phyloP scores from a whole-genome alignment of 2,113 vertebrate species.

The Anoplopoma fimbria region DNA sequence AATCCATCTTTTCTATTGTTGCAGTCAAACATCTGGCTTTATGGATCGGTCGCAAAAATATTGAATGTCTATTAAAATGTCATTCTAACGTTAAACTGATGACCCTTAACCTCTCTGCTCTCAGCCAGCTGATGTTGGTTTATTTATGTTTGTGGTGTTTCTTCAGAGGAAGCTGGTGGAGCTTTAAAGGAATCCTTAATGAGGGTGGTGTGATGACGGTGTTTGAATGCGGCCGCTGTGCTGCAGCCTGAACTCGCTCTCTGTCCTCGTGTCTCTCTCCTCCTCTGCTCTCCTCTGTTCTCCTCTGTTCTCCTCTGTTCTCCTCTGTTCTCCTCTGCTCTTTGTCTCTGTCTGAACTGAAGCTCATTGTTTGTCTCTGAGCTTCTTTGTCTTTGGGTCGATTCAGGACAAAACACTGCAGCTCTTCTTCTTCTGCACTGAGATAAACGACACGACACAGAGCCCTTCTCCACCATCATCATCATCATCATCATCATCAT shows the following conservation, averaged over 20 bases:
- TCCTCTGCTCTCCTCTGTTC: not conserved
- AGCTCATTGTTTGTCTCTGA: slow-evolving; percentile 40
- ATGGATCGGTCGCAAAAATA: no score
- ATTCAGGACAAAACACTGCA: slow-evolving; percentile 17
- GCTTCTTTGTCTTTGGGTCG: slow-evolving; percentile 6
- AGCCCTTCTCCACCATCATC: slow-evolving; percentile 1
- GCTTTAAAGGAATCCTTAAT: not conserved
- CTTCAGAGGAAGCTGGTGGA: not conserved
- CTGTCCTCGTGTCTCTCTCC: not conserved
- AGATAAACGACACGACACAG: slow-evolving; percentile 31
- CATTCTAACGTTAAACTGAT: not conserved
- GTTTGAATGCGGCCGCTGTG: slow-evolving; percentile 5
- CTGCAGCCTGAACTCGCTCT: not conserved
- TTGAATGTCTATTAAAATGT: not conserved
- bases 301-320: slow-evolving; percentile 24
- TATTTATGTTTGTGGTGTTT: not conserved
- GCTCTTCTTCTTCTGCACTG: slow-evolving; percentile 56
- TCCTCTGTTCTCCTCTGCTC: slow-evolving; percentile 25
- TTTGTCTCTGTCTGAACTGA: slow-evolving; percentile 30
- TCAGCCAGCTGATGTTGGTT: not conserved
- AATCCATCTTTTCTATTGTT: no score
- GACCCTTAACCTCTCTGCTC: not conserved
- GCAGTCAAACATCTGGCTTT: no score
- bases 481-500: slow-evolving; percentile 12
- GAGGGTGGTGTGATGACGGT: slow-evolving; percentile 32